These are phyloP conservation scores for Agraylea sexmaculata DNA, from an alignment of 1,140 invertebrate genomes.

Conservation along the genomic window DNA sequence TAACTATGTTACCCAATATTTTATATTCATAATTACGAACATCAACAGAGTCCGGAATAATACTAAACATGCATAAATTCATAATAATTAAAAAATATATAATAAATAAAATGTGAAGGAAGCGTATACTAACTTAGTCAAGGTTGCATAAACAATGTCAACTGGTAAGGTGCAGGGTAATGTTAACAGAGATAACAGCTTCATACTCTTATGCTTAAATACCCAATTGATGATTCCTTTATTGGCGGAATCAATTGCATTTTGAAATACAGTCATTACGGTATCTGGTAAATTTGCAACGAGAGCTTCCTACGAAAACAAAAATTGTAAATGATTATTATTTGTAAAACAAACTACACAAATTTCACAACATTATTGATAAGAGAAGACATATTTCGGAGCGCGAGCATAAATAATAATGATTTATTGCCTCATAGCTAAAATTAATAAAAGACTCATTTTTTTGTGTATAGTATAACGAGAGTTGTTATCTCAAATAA, in stretches of 20 bases:
- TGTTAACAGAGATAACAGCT: conserved; percentile 63
- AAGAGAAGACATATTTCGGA: too few species aligned
- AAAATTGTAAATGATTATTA: conserved; percentile 7
- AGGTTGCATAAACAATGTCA: conserved; percentile 72
- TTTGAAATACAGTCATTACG: conserved; percentile 76
- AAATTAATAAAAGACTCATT: too few species aligned
- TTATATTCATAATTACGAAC: conserved; percentile 41
- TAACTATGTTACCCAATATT: conserved; percentile 38
- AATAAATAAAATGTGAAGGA: too few species aligned
- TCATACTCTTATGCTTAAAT: conserved; percentile 69
- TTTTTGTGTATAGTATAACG: too few species aligned
- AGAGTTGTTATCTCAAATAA: too few species aligned
- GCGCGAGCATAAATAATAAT: too few species aligned
- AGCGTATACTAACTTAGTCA: conserved; percentile 58
- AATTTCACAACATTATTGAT: neutral
- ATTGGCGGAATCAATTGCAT: conserved; percentile 83
- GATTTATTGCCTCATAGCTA: too few species aligned
- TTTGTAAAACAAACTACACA: too few species aligned
- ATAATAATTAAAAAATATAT: too few species aligned
- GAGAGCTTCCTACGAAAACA: conserved; percentile 58
- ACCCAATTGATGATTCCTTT: conserved; percentile 83
- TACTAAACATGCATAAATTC: conserved; percentile 34
- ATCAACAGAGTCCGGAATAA: conserved; percentile 43
- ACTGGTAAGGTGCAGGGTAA: conserved; percentile 75
- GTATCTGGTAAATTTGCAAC: conserved; percentile 78